Evolutionary conservation across 2,113 vertebrate species (phyloP).

Genomic region (Pluvialis apricaria): DNA sequence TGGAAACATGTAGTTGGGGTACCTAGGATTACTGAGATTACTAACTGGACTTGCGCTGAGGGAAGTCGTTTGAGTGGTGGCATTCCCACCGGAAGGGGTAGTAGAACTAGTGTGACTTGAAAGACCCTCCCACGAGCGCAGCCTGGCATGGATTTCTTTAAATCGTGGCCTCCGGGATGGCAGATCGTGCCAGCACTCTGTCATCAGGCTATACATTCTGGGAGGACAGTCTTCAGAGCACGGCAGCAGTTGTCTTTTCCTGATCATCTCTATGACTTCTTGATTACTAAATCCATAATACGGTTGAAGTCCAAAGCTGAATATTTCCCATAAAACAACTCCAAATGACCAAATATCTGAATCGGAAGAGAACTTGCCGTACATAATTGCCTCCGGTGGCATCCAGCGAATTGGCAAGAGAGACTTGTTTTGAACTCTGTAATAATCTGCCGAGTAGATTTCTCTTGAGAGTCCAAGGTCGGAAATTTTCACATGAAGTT

Average conservation of each 20-base stretch:
- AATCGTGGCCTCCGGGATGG: conserved; percentile 88
- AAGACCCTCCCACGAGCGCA: conserved; percentile 94
- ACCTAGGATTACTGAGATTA: conserved; percentile 93
- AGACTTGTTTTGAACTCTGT: conserved; percentile 88
- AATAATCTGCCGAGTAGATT: conserved; percentile 95
- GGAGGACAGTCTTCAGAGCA: conserved; percentile 98
- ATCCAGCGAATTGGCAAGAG: conserved; percentile 97
- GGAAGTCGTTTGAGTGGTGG: conserved; percentile 97
- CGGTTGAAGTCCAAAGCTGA: conserved; percentile 96
- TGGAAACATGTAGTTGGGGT: conserved; percentile 90
- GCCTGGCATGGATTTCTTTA: conserved; percentile 91
- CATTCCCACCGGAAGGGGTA: conserved; percentile 93
- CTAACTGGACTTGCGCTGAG: conserved; percentile 96
- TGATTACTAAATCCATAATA: conserved; percentile 98
- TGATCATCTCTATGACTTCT: conserved; percentile 97
- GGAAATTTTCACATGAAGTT: conserved; percentile 95
- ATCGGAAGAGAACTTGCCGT: conserved; percentile 94
- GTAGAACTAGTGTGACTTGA: conserved; percentile 96
- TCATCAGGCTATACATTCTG: conserved; percentile 93
- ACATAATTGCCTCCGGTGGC: conserved; percentile 92
- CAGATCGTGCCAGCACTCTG: conserved; percentile 97
- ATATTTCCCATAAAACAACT: conserved; percentile 96
- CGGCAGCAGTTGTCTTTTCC: conserved; percentile 91
- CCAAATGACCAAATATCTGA: conserved; percentile 98
- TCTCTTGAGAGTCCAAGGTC: conserved; percentile 95